Percentiles rank a stretch among this genome's conserved stretches.
Conservation (phyloP, 2,888 invertebrate species). For the Timema cristinae region DNA sequence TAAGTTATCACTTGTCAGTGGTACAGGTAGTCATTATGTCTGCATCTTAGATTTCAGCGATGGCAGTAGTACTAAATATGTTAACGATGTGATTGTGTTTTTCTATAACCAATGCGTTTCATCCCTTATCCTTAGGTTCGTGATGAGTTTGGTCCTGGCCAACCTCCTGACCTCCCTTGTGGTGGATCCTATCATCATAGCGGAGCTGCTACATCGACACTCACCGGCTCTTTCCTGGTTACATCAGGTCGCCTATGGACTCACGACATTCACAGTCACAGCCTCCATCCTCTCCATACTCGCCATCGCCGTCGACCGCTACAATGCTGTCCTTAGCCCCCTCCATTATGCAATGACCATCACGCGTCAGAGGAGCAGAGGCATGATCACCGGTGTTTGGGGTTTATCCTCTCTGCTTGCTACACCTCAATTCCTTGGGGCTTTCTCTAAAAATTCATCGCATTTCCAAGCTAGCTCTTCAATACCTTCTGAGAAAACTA, state of each 20-base stretch:
- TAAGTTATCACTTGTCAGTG: too few relatives aligned
- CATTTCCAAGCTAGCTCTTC: neutral
- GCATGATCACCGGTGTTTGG: conserved; percentile 47
- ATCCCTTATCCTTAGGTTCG: conserved; percentile 42
- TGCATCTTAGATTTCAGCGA: too few relatives aligned
- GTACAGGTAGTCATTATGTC: too few relatives aligned
- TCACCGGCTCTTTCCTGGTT: conserved; percentile 34
- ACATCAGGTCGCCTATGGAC: conserved; percentile 42
- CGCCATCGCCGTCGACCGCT: conserved; percentile 50
- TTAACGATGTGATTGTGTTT: too few relatives aligned
- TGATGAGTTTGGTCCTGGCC: conserved; percentile 49
- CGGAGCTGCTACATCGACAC: conserved; percentile 42
- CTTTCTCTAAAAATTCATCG: neutral
- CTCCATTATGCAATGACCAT: conserved; percentile 51
- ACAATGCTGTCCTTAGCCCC: conserved; percentile 49
- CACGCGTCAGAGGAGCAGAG: conserved; percentile 44
- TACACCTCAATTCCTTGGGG: conserved; percentile 33
- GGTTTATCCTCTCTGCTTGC: conserved; percentile 43
- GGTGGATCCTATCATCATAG: conserved; percentile 45
- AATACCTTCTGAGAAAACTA: conserved; percentile 4
- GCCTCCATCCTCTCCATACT: conserved; percentile 49
- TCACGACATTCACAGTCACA: conserved; percentile 46
- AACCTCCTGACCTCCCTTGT: conserved; percentile 47
- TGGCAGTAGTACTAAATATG: too few relatives aligned
- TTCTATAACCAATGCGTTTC: neutral